Conservation (phyloP, 2,113 vertebrate genomes). For the Sebastes fasciatus region DNA sequence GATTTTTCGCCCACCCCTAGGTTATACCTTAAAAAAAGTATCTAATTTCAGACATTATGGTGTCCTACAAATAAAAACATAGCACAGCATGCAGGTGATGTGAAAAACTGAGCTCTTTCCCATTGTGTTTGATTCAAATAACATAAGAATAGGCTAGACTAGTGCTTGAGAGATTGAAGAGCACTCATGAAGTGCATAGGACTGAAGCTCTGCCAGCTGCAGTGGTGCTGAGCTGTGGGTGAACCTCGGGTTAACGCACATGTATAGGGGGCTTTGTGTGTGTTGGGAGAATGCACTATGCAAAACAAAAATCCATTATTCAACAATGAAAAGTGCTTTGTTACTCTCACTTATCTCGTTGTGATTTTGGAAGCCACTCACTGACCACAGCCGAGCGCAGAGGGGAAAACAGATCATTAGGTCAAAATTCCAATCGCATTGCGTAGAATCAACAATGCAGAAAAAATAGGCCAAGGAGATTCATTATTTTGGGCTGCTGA, state of each 20-base stretch:
- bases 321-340: constrained; percentile 19
- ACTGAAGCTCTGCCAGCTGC: constrained; percentile 27
- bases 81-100: neutral
- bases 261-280: constrained; percentile 18
- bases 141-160: constrained; percentile 16
- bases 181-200: constrained; percentile 29
- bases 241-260: constrained; percentile 31
- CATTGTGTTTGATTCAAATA: constrained; percentile 23
- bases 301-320: constrained; percentile 57
- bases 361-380: constrained; percentile 24
- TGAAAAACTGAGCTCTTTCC: neutral
- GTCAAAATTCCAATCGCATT: constrained; percentile 46
- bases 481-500: constrained; percentile 60
- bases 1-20: too few species aligned
- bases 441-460: constrained; percentile 35
- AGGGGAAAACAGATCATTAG: constrained; percentile 34
- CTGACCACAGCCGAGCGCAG: neutral
- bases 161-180: constrained; percentile 37
- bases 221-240: constrained; percentile 13
- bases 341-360: constrained; percentile 38
- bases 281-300: constrained; percentile 2
- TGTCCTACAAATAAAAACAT: neutral
- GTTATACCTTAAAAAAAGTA: neutral
- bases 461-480: constrained; percentile 44
- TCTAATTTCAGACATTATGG: neutral